Base-by-base conservation (phyloP, 1,140 invertebrate species). In the Notospermus geniculatus region DNA sequence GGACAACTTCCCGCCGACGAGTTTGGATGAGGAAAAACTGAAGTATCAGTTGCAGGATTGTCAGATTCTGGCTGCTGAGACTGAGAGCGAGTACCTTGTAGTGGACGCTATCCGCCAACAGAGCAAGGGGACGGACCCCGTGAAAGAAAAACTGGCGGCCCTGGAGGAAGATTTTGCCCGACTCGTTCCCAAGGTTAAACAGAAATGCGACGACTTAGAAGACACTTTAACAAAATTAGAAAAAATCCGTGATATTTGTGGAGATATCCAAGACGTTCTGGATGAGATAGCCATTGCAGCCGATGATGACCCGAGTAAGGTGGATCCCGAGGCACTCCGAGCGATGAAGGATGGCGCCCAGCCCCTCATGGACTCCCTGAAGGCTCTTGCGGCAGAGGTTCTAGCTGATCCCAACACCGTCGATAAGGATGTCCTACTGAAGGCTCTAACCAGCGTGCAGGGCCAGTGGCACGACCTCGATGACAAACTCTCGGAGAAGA, bases 211-310 rank as follows among this genome's bases (percentile, higher is more conserved):
- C 54, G 89, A 91, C 68, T 85, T 98, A 0, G 94, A 93, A 73
- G 91, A 88, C 68, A 83, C 96, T 65, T 96, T 95, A 91, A 87
- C 89, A 68, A 91, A 95, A 66, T 90, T 98, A 0, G 92, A 96
- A 68, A 89, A 88, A 63, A 88, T 72, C 87, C 95, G 50, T 87
- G 91, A 27, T 91, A 0, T 89, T 92, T 69, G 88, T 7, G 88
- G 88, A 58, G 93, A 95, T 67, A 82, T 98, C 5, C 90, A 96
- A 69, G 91, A 93, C 71, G 89, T 90, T 4, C 60, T 71, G 17
- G 64, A 64, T 11, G 69, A 75, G 57, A 55, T 79, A 53, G 71
- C 74, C 36, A 58, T 50, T 9, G 53, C 67, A 64, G 52, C 45
- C 4, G 62, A 50, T 23, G n/a, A 11, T 23, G 65, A 70, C 57